Base-by-base conservation (phyloP, 2,888 invertebrate species). In the Minunthozetes semirufus region DNA sequence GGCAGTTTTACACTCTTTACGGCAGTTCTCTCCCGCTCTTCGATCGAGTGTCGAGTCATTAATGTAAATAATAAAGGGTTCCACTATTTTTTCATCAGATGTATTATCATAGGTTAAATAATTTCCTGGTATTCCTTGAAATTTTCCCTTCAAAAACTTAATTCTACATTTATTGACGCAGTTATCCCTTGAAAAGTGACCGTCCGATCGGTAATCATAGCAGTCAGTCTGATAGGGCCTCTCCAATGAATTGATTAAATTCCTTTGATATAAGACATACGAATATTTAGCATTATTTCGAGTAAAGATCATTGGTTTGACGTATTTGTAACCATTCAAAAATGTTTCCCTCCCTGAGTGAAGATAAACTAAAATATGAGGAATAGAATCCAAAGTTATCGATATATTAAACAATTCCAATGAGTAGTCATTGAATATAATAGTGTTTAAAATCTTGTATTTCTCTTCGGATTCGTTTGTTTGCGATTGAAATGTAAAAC, bases 191-290 rank as follows among this genome's bases (percentile, higher is more conserved):
- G 38, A 29, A 1, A 33, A 15, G 42, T 38, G 27, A 2, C 42
- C 66, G 29, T 17, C 2, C 1, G 1, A 13, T 19, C 42, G 29
- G 42, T 66, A 66, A 42, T 66, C 42, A 9, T 33, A 38, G 33
- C 66, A 66, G 1, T 38, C 1, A 9, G 66, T 66, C n/a, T 66
- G n/a, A 66, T 66, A 66, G 9, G 66, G 66, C 29, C 19, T 38
- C 17, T 17, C 33, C 38, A 66, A 3, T 2, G 42, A 42, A 4
- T 19, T 50, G 22, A 17, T 59, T 0, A 2, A 29, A 29, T 59
- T 15, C 15, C 13, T 53, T 19, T 19, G 42, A 13, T 42, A 42
- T 13, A 11, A 9, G 1, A 42, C 11, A 42, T 13, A 42, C 42
- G 42, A 42, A 42, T 42, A 42, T 42, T 42, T 42, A 42, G 11